phyloP scores from a whole-genome alignment of 1,140 invertebrate species.

The Heterodera carotae region DNA sequence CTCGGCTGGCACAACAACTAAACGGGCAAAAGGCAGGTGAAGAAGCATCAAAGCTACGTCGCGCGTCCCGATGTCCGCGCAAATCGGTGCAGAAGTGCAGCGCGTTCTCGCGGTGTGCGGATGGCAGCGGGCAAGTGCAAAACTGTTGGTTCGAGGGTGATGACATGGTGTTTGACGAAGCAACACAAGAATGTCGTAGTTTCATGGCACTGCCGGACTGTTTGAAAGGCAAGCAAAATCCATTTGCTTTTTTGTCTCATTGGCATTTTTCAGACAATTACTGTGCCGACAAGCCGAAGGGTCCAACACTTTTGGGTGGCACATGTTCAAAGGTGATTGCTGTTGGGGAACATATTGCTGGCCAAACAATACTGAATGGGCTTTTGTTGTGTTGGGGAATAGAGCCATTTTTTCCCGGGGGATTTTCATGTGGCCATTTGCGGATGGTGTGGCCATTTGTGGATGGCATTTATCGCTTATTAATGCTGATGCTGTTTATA shows the following conservation, averaged over 20 bases:
- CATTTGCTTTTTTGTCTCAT: background rate
- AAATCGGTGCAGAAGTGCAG: background rate
- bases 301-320: background rate
- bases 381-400: too few species aligned
- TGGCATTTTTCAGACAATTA: background rate
- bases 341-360: too few species aligned
- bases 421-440: too few species aligned
- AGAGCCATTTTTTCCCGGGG: too few species aligned
- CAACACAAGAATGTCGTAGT: background rate
- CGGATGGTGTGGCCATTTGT: too few species aligned
- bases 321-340: too few species aligned
- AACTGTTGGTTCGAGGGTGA: background rate
- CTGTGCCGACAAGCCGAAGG: background rate
- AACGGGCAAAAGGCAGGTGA: background rate
- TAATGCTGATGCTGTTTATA: too few species aligned
- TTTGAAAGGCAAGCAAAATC: background rate
- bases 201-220: slow-evolving; percentile 1
- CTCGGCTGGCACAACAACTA: background rate
- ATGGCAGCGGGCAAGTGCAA: background rate
- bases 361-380: too few species aligned
- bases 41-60: background rate
- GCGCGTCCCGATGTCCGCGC: background rate
- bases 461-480: too few species aligned
- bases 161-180: slow-evolving; percentile 5
- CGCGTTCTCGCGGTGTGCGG: background rate